phyloP scores from a whole-genome alignment of 1,140 invertebrate genomes.

The Elymnias hypermnestra region DNA sequence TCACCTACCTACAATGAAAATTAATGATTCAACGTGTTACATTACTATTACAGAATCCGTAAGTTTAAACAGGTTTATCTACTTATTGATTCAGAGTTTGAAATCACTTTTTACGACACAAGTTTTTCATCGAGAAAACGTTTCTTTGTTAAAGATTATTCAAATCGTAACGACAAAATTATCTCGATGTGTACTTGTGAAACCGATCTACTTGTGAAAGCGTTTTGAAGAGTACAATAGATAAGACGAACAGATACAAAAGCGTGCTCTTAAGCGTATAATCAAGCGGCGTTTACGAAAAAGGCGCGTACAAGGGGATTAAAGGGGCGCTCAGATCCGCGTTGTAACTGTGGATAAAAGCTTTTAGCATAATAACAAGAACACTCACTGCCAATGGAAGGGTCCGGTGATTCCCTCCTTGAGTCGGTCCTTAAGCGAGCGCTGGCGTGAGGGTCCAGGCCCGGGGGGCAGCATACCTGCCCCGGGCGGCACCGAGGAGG shows the following conservation, averaged over 20 bases:
- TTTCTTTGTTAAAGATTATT: too few species aligned
- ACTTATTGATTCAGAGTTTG: too few species aligned
- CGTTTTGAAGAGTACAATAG: slow-evolving; percentile 17
- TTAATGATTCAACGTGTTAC: too few species aligned
- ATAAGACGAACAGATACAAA: slow-evolving; percentile 11
- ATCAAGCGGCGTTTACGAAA: slow-evolving; percentile 16
- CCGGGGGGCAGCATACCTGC: slow-evolving; percentile 70
- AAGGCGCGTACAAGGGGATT: slow-evolving; percentile 4
- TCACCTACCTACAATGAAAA: too few species aligned
- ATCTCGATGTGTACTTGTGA: slow-evolving; percentile 7
- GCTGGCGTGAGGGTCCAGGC: slow-evolving; percentile 79
- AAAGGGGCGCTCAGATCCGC: neutral
- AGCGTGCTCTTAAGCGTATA: slow-evolving; percentile 2
- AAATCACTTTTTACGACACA: too few species aligned
- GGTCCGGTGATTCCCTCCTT: slow-evolving; percentile 85
- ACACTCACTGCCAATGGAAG: slow-evolving; percentile 86
- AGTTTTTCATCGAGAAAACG: too few species aligned
- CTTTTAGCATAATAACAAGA: slow-evolving; percentile 21
- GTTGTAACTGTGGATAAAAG: slow-evolving; percentile 11
- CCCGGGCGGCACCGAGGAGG: slow-evolving; percentile 52
- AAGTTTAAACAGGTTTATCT: too few species aligned
- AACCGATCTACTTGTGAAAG: slow-evolving; percentile 8
- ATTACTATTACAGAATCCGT: too few species aligned
- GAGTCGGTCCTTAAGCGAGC: slow-evolving; percentile 83
- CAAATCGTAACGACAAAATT: slow-evolving; percentile 1